Percentiles rank a stretch among this genome's conserved stretches.
These are phyloP conservation scores for Tonatia bakeri DNA, from an alignment of 2,113 vertebrate genomes.

Conservation along the genomic window DNA sequence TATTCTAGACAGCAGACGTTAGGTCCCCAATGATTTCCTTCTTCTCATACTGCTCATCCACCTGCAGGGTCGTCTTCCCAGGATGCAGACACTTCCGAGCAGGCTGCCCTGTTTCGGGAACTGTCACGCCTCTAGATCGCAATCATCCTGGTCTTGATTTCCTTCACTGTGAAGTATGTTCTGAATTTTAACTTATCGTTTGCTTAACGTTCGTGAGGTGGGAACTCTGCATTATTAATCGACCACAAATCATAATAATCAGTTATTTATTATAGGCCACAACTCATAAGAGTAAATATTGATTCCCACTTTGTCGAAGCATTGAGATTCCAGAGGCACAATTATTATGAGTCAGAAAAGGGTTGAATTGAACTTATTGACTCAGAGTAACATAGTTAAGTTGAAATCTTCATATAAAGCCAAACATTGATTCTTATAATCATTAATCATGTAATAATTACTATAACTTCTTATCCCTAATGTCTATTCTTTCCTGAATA, in stretches of 20 bases:
- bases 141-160: neutral
- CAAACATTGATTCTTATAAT: neutral
- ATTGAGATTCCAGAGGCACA: neutral
- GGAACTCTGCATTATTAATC: constrained; percentile 31
- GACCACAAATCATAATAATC: neutral
- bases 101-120: neutral
- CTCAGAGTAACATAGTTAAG: neutral
- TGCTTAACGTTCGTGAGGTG: constrained; percentile 6
- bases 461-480: neutral
- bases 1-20: neutral
- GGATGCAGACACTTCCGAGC: neutral
- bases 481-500: neutral
- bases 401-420: neutral
- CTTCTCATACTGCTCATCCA: neutral
- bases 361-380: constrained; percentile 4
- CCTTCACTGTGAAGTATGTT: neutral
- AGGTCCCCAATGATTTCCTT: neutral
- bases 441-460: neutral
- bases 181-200: neutral
- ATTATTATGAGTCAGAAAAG: constrained; percentile 1
- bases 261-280: neutral
- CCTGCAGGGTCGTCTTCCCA: neutral
- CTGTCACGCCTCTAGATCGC: neutral
- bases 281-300: neutral
- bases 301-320: constrained; percentile 24